Evolutionary conservation across 2,888 invertebrate genomes (phyloP), one percentile per base, ranked within the genome.

Genomic region (Strigamia maritima): DNA sequence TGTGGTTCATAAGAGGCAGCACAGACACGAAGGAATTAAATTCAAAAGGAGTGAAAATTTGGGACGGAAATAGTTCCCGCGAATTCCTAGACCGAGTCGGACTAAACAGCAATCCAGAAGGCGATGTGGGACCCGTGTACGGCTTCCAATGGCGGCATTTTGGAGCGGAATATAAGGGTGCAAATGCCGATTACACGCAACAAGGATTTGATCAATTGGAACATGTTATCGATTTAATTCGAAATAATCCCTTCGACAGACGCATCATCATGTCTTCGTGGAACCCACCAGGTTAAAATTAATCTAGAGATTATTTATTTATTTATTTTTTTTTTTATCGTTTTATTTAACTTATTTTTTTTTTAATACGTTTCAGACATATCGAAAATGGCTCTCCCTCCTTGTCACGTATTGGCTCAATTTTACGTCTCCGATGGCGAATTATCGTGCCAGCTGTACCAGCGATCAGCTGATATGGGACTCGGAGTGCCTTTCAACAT

Each of bases 61-160:
- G 98, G 98, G 97, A 98, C 88, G 93, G 92, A 0, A 98, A 98
- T 86, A 95, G 96, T 81, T 94, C 95, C 0, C 89, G 95, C 78
- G 89, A 90, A 80, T 98, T 94, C 85, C 88, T 98, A n/a, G 94
- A 97, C 85, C 92, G 91, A 49, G 87, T 91, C 28, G 98, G 97
- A 8, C 92, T 98, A 80, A 89, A 86, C 0, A 90, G 96, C 76
- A 89, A 97, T 79, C 93, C 93, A 85, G 96, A 94, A 88, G 97
- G 97, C 80, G 98, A 98, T 87, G 89, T 98, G 74, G 98, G 98
- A 0, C 98, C 98, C 0, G 91, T 98, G 1, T 98, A 98, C 88
- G 98, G 98, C 0, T 99, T 98, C 85, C 98, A 98, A 85, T 99
- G 98, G 98, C 90, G 98, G 80, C 97, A 99, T 85, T 97, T 92